phyloP scores from a whole-genome alignment of 2,888 invertebrate genomes.

The Papilio gigon region DNA sequence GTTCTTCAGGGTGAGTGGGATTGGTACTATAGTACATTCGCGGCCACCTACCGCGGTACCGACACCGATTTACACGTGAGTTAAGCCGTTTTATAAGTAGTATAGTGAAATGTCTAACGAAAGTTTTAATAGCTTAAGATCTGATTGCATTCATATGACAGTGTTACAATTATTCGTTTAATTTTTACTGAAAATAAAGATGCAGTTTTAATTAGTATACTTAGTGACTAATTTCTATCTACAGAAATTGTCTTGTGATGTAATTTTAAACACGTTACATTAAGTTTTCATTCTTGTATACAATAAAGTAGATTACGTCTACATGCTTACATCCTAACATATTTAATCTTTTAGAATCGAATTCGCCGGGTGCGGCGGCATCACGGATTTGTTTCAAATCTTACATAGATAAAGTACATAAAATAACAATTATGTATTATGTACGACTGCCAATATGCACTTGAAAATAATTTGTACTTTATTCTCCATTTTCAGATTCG shows the following conservation, averaged over 20 bases:
- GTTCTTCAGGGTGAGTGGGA: too few relatives aligned
- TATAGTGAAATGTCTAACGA: too few relatives aligned
- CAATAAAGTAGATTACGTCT: not conserved
- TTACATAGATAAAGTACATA: too few relatives aligned
- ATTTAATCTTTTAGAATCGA: not conserved
- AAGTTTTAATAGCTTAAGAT: too few relatives aligned
- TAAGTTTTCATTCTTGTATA: not conserved
- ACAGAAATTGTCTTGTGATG: conserved; percentile 8
- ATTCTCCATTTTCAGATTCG: conserved; percentile 72
- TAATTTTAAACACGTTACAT: not conserved
- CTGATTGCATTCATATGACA: too few relatives aligned
- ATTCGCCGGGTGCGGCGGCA: not conserved
- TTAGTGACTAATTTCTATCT: not conserved
- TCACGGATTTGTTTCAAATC: too few relatives aligned
- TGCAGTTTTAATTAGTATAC: not conserved
- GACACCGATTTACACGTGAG: too few relatives aligned
- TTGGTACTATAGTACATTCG: too few relatives aligned
- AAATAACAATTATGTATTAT: not conserved
- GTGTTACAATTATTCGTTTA: not conserved
- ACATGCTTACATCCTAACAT: not conserved
- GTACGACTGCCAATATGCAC: not conserved
- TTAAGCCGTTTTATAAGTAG: too few relatives aligned
- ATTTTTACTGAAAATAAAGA: not conserved
- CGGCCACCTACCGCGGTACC: too few relatives aligned
- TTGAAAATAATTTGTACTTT: not conserved